Evolutionary conservation across 1,140 invertebrate genomes (phyloP), one percentile per base, ranked within the genome.

Genomic region (Pogonomyrmex californicus): DNA sequence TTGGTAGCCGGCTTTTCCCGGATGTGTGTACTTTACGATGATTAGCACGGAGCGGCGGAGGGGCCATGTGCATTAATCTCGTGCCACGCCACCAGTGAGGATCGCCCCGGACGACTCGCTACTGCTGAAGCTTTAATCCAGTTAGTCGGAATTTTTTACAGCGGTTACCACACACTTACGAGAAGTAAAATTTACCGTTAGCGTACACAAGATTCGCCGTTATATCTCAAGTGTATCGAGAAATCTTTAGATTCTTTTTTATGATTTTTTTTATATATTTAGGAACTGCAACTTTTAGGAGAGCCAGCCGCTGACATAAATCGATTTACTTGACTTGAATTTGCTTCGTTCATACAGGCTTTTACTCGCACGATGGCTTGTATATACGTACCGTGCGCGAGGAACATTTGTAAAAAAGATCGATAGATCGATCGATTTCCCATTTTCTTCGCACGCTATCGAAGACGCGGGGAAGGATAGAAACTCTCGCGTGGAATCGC

Each of bases 21-120:
- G 88, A 87, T 87, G 89, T 91, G 58, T 81, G 89, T 90, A 90
- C 92, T 92, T 93, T 91, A 86, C 87, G 86, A 86, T 92, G 90
- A 93, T 92, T 92, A 92, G 91, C 91, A 88, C 62, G 75, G 41
- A 36, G 86, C 81, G 68, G 47, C 58, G 58, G 49, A 23, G 38
- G 14, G 36, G 44, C 44, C 30, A 56, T 47, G 49, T 77, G 70
- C 66, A 78, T 85, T 85, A 88, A 78, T 90, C 68, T 87, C 62
- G 36, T 36, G 56, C 44, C 73, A 56, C 65, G 58, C 63, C 65
- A 14, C 49, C 36, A 2, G 68, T 33, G 38, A 63, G 60, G 33
- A 41, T 70, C 54, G 65, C 5, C 6, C 36, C 10, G 41, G 73
- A 71, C 23, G 65, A 71, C 33, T 58, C 14, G 41, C 9, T 38